Percentiles rank a stretch among this genome's conserved stretches.
phyloP scores from a whole-genome alignment of 2,888 invertebrate species.

The Drosophila kokeensis region DNA sequence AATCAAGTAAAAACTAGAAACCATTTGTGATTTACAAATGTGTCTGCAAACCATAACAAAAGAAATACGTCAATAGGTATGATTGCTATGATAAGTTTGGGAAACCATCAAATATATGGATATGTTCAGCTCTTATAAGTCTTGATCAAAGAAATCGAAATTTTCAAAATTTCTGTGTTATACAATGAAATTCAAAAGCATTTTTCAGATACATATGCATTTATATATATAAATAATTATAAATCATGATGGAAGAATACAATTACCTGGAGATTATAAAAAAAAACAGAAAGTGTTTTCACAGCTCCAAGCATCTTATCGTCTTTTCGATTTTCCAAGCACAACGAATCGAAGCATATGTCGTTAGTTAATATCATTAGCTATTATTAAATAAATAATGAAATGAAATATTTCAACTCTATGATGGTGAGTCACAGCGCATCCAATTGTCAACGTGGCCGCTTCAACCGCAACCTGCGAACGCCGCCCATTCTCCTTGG shows the following conservation, averaged over 20 bases:
- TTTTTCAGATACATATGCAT: not conserved
- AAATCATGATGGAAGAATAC: too few relatives aligned
- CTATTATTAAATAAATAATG: not conserved
- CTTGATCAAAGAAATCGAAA: not conserved
- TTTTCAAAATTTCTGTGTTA: not conserved
- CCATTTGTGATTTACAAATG: not conserved
- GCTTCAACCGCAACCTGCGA: slow-evolving; percentile 18
- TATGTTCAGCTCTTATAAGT: not conserved
- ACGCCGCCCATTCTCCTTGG: slow-evolving; percentile 6
- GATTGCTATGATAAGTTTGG: not conserved
- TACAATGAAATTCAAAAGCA: not conserved
- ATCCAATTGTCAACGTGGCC: slow-evolving; percentile 20
- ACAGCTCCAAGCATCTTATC: too few relatives aligned
- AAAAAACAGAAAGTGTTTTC: too few relatives aligned
- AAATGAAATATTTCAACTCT: not conserved
- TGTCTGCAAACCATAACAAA: not conserved
- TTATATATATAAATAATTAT: not conserved
- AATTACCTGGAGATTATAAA: too few relatives aligned
- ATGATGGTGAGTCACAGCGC: not conserved
- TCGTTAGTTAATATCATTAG: too few relatives aligned
- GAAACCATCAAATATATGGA: not conserved
- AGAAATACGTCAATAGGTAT: not conserved
- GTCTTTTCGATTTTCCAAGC: too few relatives aligned
- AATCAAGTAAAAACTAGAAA: not conserved
- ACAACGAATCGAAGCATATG: too few relatives aligned